Conservation (phyloP, 92 coral and sea anemone genomes). For the Epizoanthus scotinus region DNA sequence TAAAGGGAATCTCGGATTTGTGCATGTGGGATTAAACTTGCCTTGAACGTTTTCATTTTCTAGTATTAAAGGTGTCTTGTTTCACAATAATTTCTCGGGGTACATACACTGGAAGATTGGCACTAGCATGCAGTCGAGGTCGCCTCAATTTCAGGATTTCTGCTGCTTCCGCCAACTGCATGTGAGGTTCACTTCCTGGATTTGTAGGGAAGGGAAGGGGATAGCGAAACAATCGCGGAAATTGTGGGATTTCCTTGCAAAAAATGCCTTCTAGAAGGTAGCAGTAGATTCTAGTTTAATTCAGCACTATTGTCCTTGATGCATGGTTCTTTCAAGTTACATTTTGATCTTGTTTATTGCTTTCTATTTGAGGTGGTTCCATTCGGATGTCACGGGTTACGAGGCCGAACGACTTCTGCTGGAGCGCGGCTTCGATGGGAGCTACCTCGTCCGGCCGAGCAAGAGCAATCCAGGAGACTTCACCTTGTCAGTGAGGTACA, state of each 20-base stretch:
- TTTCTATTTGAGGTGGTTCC: slow-evolving; percentile 83
- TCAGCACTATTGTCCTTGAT: background rate
- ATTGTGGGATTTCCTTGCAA: slow-evolving; percentile 56
- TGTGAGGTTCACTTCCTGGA: slow-evolving; percentile 38
- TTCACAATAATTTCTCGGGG: too few relatives aligned
- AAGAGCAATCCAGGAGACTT: slow-evolving; percentile 97
- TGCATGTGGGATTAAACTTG: too few relatives aligned
- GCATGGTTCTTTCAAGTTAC: background rate
- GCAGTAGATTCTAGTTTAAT: background rate
- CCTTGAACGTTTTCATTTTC: too few relatives aligned
- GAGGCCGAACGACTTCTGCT: slow-evolving; percentile 84
- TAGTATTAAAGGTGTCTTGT: too few relatives aligned
- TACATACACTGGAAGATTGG: slow-evolving; percentile 47
- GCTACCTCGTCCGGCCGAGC: slow-evolving; percentile 97
- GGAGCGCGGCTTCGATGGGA: slow-evolving; percentile 97
- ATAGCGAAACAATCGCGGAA: background rate
- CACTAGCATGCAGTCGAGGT: slow-evolving; percentile 54
- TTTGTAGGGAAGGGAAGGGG: slow-evolving; percentile 35
- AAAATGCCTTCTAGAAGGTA: slow-evolving; percentile 94
- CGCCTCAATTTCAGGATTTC: slow-evolving; percentile 40
- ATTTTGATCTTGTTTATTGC: too few relatives aligned
- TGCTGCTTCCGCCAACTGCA: too few relatives aligned
- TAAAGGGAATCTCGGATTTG: too few relatives aligned
- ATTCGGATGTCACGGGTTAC: slow-evolving; percentile 82
- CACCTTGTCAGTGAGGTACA: slow-evolving; percentile 93